Evolutionary conservation across 2,113 vertebrate genomes (phyloP), one percentile per base, ranked within the genome.

Genomic region (Sclerurus mexicanus): DNA sequence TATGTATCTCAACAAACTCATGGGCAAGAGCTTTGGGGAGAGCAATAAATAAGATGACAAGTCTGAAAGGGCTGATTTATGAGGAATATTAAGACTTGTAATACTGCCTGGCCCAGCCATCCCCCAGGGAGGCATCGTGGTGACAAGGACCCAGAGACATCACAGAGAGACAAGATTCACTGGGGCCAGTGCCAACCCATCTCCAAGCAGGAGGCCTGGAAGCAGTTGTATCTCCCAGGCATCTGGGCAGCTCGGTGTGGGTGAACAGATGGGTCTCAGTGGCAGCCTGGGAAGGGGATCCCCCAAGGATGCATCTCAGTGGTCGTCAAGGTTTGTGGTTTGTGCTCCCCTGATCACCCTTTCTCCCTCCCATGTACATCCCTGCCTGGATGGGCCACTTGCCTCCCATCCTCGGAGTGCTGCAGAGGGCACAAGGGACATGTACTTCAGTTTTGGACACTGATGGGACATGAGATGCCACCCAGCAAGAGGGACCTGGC

Each of bases 41-140:
- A 95, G 94, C 88, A 71, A 87, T 90, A 92, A 94, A 93, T 76
- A 78, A 85, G 92, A 80, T 81, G 90, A 95, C 88, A 83, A 68
- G 56, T 76, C 94, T 91, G 90, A 93, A 84, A 77, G 82, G 64
- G 64, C 42, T 96, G 95, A 96, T 95, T 91, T 96, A 93, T 5
- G 72, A 95, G 88, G 46, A 87, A 93, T 94, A 93, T 93, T 93
- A 91, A 81, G 82, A 96, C 95, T 83, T 1, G 1, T 87, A 96
- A 96, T 94, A 77, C 87, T 91, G 83, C 72, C 93, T 85, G 74
- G 81, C 81, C 88, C 12, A 22, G 92, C 81, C 47, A 49, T 66
- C 75, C 92, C 69, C 31, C 77, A 71, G 92, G 80, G 87, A 85
- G 47, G 42, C 67, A 67, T 68, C 71, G 82, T 6, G 77, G 85